phyloP scores from a whole-genome alignment of 2,113 vertebrate genomes.

The Alectura lathami region DNA sequence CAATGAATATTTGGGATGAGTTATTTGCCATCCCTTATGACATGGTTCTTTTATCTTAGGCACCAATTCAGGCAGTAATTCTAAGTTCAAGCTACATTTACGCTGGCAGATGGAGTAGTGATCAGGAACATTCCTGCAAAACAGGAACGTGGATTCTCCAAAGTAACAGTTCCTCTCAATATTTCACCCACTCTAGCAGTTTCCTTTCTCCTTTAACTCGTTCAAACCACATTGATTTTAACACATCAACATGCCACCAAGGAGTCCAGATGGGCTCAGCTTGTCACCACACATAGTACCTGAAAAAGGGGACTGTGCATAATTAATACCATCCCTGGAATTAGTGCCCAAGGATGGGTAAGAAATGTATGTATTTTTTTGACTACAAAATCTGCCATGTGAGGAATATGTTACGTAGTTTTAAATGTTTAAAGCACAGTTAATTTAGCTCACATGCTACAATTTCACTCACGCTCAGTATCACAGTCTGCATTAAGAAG shows the following conservation, averaged over 20 bases:
- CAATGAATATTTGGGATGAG: not conserved
- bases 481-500: not conserved
- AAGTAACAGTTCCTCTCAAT: not conserved
- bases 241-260: not conserved
- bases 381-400: not conserved
- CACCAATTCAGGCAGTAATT: not conserved
- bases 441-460: not conserved
- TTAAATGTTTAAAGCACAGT: not conserved
- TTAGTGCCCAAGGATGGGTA: not conserved
- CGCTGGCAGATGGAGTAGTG: not conserved
- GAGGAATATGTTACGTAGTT: not conserved
- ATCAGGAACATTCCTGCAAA: not conserved
- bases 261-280: not conserved
- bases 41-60: not conserved
- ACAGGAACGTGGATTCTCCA: not conserved
- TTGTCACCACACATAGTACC: not conserved
- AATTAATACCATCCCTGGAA: not conserved
- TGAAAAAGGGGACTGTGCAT: not conserved
- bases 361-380: not conserved
- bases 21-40: not conserved
- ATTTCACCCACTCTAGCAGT: not conserved
- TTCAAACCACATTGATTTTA: not conserved
- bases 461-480: not conserved
- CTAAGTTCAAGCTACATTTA: not conserved
- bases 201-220: not conserved